Evolutionary conservation across 2,113 vertebrate species (phyloP), one percentile per base, ranked within the genome.

Genomic region (Hydropotes inermis): DNA sequence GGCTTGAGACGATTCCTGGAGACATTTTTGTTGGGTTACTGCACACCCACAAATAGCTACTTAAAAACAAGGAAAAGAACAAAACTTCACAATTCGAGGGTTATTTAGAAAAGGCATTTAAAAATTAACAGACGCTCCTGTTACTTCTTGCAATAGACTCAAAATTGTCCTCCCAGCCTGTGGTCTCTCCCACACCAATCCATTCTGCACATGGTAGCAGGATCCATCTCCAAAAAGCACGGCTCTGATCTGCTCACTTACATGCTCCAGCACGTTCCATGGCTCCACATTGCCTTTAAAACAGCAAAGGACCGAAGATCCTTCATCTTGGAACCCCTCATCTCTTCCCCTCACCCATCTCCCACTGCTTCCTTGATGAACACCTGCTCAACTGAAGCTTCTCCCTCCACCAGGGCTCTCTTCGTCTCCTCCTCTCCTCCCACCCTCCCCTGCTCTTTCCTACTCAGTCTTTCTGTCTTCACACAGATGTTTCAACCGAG

Each of bases 1-100:
- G 98, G 97, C 95, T 84, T 3, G 13, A 94, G 96, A 95, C 36
- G 6, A 97, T 82, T 97, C 93, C 96, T 91, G 83, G 89, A 94
- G 97, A 98, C 98, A 98, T 98, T 98, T 97, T 98, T 97, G 97
- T 94, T 97, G 82, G 95, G 97, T 97, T 98, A 93, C 93, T 95
- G 30, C 92, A 97, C 98, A 96, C 98, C 98, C 98, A 98, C 98
- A 94, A 96, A 97, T 88, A 97, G 91, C 93, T 91, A 82, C 93
- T 97, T 96, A 5, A 74, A 96, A 94, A 89, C 70, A 79, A 74
- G 43, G 28, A 90, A 91, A 94, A 61, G 52, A 91, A 89, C 76
- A 91, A 87, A 90, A 87, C 94, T 94, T 79, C 70, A 95, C 96
- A 91, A 94, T 94, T 70, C 30, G 82, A 94, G 57, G 78, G 39